Percentiles rank a stretch among this genome's conserved stretches.
These are phyloP conservation scores for Apoda limacodes DNA, from an alignment of 2,888 invertebrate genomes.

Conservation along the genomic window DNA sequence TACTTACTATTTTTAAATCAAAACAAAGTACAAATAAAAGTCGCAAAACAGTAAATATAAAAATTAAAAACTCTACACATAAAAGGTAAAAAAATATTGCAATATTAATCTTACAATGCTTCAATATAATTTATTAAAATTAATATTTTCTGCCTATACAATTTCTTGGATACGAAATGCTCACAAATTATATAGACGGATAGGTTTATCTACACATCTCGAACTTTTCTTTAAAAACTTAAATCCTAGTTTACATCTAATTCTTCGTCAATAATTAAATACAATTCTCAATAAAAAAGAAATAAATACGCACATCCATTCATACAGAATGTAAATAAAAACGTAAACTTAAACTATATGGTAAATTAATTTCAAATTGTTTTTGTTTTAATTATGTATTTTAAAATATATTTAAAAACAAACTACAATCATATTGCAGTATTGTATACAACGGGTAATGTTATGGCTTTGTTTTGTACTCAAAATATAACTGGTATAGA, in stretches of 20 bases:
- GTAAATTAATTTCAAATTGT: slow-evolving; percentile 41
- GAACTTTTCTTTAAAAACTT: no score
- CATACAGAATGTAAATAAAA: slow-evolving; percentile 47
- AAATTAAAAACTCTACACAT: slow-evolving; percentile 31
- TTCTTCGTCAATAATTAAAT: no score
- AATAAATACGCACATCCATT: slow-evolving; percentile 66
- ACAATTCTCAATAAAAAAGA: slow-evolving; percentile 50
- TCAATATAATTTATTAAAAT: slow-evolving; percentile 46
- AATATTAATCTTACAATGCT: slow-evolving; percentile 37
- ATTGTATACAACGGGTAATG: slow-evolving; percentile 39
- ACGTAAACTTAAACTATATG: slow-evolving; percentile 40
- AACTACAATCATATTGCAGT: slow-evolving; percentile 57
- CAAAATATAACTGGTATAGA: no score
- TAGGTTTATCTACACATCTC: no score
- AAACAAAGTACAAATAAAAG: no score
- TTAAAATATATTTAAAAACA: slow-evolving; percentile 37
- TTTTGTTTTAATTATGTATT: no score
- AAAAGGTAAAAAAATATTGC: slow-evolving; percentile 52
- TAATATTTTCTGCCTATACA: slow-evolving; percentile 57
- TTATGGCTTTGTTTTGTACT: slow-evolving; percentile 63
- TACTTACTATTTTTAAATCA: no score
- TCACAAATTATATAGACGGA: no score
- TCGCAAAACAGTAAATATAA: slow-evolving; percentile 29
- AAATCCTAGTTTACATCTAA: no score
- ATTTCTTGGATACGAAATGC: no score